Evolutionary conservation across 2,797 vertebrate genomes (phyloP), one percentile per base, ranked within the genome.

Genomic region (Pantherophis alleghaniensis): DNA sequence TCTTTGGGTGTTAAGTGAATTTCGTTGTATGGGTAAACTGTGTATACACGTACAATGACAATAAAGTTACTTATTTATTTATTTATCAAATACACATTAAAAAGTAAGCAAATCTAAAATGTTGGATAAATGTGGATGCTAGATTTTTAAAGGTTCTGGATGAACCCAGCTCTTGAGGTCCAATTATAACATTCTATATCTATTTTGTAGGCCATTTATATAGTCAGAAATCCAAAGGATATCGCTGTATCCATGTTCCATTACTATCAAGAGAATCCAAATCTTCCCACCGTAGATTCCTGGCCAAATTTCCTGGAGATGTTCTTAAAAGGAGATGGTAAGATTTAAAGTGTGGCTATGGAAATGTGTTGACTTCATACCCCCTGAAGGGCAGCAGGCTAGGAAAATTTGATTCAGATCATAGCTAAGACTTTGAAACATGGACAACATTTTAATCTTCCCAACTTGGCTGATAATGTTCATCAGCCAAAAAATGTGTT

Each of bases 231-330:
- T 79, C 98, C 97, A 7, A 98, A 98, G 95, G 98, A 98, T 61
- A 98, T 94, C 0, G 97, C 98, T 0, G 98, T 98, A 91, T 98
- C 98, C 42, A 96, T 98, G 94, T 98, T 95, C 86, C 97, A 98
- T 94, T 98, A 98, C 96, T 98, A 98, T 95, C 97, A 91, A 95
- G 97, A 98, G 0, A 98, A 98, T 74, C 98, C 97, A 12, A 96
- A 97, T 55, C 98, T 98, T n/a, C 97, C 98, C 24, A 95, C 94
- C 12, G 0, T 96, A 10, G 97, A 98, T 20, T 96, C 93, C 11
- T 98, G 98, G 98, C 37, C 96, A 51, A 56, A 88, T 5, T 98
- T 98, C 95, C 92, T 98, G 22, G 97, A 98, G 26, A 93, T 97
- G 87, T 98, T 98, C 95, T 57, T 98, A 90, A 95, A 95, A 87